phyloP scores from a whole-genome alignment of 2,888 invertebrate genomes.

The Camponotus fellah region DNA sequence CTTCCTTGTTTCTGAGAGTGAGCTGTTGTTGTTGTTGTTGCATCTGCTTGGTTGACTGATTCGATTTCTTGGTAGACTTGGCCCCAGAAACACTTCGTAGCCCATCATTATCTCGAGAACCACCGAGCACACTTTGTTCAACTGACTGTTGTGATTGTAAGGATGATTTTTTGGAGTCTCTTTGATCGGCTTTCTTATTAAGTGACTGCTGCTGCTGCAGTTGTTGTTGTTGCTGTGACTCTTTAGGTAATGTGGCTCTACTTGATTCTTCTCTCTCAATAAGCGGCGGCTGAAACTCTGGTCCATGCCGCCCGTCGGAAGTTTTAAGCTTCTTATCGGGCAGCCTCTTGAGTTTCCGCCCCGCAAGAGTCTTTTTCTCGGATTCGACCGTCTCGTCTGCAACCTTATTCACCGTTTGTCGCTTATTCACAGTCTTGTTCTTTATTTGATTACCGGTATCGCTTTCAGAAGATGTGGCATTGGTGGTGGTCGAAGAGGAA shows the following conservation, averaged over 20 bases:
- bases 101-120: conserved; percentile 86
- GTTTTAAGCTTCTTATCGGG: conserved; percentile 94
- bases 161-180: conserved; percentile 68
- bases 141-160: conserved; percentile 70
- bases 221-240: conserved; percentile 85
- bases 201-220: conserved; percentile 84
- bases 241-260: conserved; percentile 83
- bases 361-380: conserved; percentile 81
- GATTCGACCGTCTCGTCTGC: conserved; percentile 48
- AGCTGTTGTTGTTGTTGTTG: conserved; percentile 80
- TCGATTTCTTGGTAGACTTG: conserved; percentile 82
- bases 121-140: conserved; percentile 83
- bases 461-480: conserved; percentile 82
- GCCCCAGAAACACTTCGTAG: conserved; percentile 84
- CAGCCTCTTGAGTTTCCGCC: conserved; percentile 89
- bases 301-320: conserved; percentile 93
- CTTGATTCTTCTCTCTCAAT: conserved; percentile 92
- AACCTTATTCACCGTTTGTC: conserved; percentile 61
- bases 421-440: conserved; percentile 67
- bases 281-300: conserved; percentile 90
- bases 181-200: conserved; percentile 74
- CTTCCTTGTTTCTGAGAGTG: conserved; percentile 79
- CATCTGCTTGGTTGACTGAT: conserved; percentile 75
- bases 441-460: conserved; percentile 78
- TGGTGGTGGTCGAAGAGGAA: conserved; percentile 80